Evolutionary conservation across 2,113 vertebrate genomes (phyloP), one percentile per base, ranked within the genome.

Genomic region (Proterorhinus semilunaris): DNA sequence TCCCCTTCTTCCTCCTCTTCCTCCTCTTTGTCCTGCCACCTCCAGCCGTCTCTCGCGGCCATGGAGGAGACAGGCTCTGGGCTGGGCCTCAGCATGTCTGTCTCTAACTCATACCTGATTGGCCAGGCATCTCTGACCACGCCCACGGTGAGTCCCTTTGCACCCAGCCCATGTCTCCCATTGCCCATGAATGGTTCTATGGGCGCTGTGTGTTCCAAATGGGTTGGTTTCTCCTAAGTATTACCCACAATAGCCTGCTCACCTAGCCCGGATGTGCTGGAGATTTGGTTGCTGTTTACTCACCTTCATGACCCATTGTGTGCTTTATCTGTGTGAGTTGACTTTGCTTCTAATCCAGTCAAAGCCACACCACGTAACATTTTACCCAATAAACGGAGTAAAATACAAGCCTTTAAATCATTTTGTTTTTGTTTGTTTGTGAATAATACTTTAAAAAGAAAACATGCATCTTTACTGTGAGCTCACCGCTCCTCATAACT

Each of bases 71-170:
- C 82, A 88, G 92, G 91, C 93, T 92, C 95, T 92, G 76, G 93
- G 93, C 94, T 94, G 92, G 95, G 95, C 88, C 93, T 98, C 95
- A 96, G 94, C 95, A 94, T 97, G 87, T 99, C 96, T 89, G 90
- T 96, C 93, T 99, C 98, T 97, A 96, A 96, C 93, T 96, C 96
- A 95, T 98, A 96, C 95, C 96, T 98, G 91, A 96, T 93, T 93
- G 96, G 95, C 91, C 96, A 98, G 83, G 93, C 95, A 85, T 95
- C 93, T 88, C 91, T 97, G 80, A 95, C 94, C 80, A 96, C 96
- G 83, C 95, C 95, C 82, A 95, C 94, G 97, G 97, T 99, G 96
- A 99, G 97, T 98, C 7, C 16, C 7, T 21, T 44, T 47, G 7
- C 11, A 17, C 8, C 2, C 42, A 58, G 6, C 17, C 50, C 48